Base-by-base conservation (phyloP, 1,140 invertebrate genomes). In the Protaetia brevitarsis region DNA sequence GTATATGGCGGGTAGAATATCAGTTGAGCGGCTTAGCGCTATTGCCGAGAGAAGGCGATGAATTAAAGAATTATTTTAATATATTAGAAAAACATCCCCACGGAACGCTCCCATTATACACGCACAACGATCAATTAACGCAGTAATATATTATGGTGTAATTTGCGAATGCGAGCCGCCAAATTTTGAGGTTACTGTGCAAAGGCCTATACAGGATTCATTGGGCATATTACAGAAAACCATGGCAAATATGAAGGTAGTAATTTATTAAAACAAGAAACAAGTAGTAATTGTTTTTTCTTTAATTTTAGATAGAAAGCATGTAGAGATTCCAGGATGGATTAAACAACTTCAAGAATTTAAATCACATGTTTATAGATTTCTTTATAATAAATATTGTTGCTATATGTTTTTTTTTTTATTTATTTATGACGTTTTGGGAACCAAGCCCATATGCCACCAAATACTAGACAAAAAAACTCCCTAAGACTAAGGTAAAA, bases 81-180 rank as follows among this genome's bases (percentile, higher is more conserved):
- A 4, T 37, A 37, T 37, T 37, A n/a, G 36, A 37, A n/a, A 37
- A 37, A 37, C n/a, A 37, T 37, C 36, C 36, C 36, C 36, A 37
- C 36, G 3, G 36, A 37, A 37, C n/a, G 36, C n/a, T 13, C 16
- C 36, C 36, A 37, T 37, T 37, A 5, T 37, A 4, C 3, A 37
- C n/a, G 16, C 16, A 3, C 36, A 37, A 37, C 36, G 36, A 37
- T 37, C 36, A n/a, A 37, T 6, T 37, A 37, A 37, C 36, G 36
- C 36, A n/a, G n/a, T 37, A n/a, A n/a, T 37, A n/a, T n/a, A 37
- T n/a, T 37, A 37, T 6, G 36, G 36, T 37, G 36, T 37, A 37
- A n/a, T 6, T n/a, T 37, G 36, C 11, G 11, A 37, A n/a, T 37
- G 36, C 11, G 16, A 37, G 10, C 4, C 11, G 36, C 36, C 36